Conservation (phyloP, 1,140 invertebrate species). For the Halesus radiatus region DNA sequence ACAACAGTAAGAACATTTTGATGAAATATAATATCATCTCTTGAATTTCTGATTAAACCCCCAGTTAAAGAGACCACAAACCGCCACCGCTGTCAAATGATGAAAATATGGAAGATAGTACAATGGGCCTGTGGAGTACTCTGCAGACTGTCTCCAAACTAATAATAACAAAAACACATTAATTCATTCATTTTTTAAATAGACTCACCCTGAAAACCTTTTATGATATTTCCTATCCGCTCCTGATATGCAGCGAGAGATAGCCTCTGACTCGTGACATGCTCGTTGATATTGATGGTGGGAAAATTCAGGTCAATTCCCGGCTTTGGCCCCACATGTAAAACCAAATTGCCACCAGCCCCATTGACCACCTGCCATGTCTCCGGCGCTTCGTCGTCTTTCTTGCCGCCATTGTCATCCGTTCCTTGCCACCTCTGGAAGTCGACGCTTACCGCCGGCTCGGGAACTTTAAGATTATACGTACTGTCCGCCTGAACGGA, state of each 20-base stretch:
- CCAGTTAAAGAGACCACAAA: too few species aligned
- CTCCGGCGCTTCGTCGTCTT: background rate
- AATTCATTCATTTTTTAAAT: too few species aligned
- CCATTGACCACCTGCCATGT: slow-evolving; percentile 35
- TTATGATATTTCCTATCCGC: slow-evolving; percentile 67
- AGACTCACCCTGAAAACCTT: too few species aligned
- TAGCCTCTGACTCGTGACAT: slow-evolving; percentile 80
- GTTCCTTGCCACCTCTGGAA: slow-evolving; percentile 18
- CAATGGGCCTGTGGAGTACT: too few species aligned
- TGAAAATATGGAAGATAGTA: too few species aligned
- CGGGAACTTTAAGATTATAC: slow-evolving; percentile 19
- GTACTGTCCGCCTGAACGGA: slow-evolving; percentile 16
- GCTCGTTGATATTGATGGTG: slow-evolving; percentile 80
- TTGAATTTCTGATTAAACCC: too few species aligned
- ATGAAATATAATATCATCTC: too few species aligned
- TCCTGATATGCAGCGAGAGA: slow-evolving; percentile 81
- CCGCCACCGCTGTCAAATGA: too few species aligned
- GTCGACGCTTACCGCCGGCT: background rate
- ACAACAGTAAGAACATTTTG: too few species aligned
- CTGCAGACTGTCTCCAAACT: too few species aligned
- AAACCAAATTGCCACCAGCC: slow-evolving; percentile 58
- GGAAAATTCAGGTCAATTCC: slow-evolving; percentile 77
- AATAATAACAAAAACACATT: too few species aligned
- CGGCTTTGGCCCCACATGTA: slow-evolving; percentile 65
- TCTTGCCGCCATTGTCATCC: background rate